A percentile compares a stretch with the other conserved stretches of the same genome.
Evolutionary conservation across 1,140 invertebrate genomes (phyloP).

Genomic region (Neoseiulus cucumeris): DNA sequence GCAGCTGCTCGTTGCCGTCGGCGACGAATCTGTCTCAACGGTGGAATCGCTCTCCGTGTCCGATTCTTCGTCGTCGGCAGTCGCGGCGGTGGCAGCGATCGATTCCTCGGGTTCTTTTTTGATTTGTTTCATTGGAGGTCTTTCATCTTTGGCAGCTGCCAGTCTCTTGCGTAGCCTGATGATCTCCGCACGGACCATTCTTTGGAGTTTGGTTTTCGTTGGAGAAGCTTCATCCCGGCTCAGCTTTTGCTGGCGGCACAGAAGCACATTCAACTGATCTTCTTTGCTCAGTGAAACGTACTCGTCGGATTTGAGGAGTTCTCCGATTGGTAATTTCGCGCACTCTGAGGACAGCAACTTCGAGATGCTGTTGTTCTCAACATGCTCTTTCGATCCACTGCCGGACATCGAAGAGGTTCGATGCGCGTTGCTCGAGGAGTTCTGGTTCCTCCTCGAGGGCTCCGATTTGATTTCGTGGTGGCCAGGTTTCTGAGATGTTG

Average conservation of each 20-base stretch:
- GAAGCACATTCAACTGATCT: not conserved
- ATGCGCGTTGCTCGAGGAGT: too few species aligned
- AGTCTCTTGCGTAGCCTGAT: not conserved
- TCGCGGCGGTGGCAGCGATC: not conserved
- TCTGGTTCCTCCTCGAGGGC: too few species aligned
- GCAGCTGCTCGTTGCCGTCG: not conserved
- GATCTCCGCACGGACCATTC: not conserved
- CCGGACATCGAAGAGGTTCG: too few species aligned
- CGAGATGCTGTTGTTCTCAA: too few species aligned
- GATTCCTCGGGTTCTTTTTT: not conserved
- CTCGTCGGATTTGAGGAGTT: not conserved
- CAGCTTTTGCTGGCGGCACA: not conserved
- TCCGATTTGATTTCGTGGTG: too few species aligned
- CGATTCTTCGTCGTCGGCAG: not conserved
- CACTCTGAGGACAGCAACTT: too few species aligned
- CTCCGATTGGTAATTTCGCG: not conserved
- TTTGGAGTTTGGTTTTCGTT: not conserved
- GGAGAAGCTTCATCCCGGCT: not conserved
- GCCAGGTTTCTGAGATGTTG: too few species aligned
- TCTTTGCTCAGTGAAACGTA: not conserved
- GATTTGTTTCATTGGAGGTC: not conserved
- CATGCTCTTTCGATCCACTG: too few species aligned
- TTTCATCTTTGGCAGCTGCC: not conserved
- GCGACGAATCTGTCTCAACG: not conserved
- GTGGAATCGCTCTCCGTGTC: constrained; percentile 6